Percentiles rank a stretch among this genome's conserved stretches.
These are phyloP conservation scores for Hemibagrus guttatus DNA, from an alignment of 2,797 vertebrate genomes.

Conservation along the genomic window DNA sequence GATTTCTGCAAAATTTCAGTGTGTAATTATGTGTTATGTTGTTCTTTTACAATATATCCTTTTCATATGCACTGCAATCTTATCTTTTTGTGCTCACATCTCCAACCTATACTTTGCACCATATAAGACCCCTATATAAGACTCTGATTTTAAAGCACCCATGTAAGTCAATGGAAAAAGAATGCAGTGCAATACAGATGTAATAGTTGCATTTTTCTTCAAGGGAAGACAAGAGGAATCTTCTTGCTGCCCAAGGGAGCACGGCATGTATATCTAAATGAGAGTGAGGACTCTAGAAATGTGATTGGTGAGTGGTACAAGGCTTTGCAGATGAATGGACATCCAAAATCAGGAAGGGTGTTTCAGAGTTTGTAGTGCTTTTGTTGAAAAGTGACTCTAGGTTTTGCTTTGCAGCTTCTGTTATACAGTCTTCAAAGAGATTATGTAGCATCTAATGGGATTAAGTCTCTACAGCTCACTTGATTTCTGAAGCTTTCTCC, in stretches of 20 bases:
- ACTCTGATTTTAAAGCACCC: not conserved
- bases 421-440: slow-evolving; percentile 21
- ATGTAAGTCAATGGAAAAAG: slow-evolving; percentile 69
- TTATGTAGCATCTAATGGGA: not conserved
- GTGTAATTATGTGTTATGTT: not conserved
- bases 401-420: slow-evolving; percentile 56
- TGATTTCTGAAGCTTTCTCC: not conserved
- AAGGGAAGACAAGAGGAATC: slow-evolving; percentile 90
- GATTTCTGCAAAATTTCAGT: not conserved
- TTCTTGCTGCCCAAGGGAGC: slow-evolving; percentile 91
- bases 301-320: slow-evolving; percentile 82
- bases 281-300: slow-evolving; percentile 86
- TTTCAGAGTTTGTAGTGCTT: slow-evolving; percentile 21
- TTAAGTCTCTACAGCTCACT: not conserved
- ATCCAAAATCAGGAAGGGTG: slow-evolving; percentile 66
- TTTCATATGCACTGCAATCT: not conserved
- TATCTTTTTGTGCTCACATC: not conserved
- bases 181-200: slow-evolving; percentile 46
- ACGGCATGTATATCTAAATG: slow-evolving; percentile 87
- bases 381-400: slow-evolving; percentile 60
- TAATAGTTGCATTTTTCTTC: slow-evolving; percentile 68
- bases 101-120: not conserved
- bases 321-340: slow-evolving; percentile 76
- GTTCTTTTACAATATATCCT: not conserved
- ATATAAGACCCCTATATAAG: not conserved